Evolutionary conservation across 2,797 vertebrate genomes (phyloP).

Genomic region (Acanthis flammea): DNA sequence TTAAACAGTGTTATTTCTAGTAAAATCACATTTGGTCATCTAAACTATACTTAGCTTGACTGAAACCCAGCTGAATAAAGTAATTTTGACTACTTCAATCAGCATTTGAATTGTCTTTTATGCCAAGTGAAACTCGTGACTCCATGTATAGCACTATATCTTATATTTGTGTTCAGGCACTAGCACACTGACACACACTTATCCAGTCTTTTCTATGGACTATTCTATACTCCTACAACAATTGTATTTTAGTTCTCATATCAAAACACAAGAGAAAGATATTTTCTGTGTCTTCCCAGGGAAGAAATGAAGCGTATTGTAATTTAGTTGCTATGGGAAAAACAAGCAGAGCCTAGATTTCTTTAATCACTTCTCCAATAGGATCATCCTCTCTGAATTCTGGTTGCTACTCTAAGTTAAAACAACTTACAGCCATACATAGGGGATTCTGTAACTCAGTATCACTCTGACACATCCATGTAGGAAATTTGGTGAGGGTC

Average conservation of each 20-base stretch:
- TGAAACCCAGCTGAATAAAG: background rate
- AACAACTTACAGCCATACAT: background rate
- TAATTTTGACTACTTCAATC: background rate
- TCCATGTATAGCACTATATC: background rate
- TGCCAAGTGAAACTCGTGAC: background rate
- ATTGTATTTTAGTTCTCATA: background rate
- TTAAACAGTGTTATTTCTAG: background rate
- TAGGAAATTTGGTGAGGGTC: background rate
- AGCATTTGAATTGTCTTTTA: background rate
- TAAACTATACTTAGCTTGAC: background rate
- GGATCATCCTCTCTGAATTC: background rate
- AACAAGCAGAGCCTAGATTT: background rate
- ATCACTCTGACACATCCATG: background rate
- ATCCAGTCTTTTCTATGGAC: background rate
- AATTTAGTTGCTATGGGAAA: background rate
- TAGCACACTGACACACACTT: background rate
- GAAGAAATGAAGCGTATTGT: background rate
- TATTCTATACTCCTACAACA: background rate
- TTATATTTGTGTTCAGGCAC: background rate
- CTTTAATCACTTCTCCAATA: background rate
- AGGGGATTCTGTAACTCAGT: background rate
- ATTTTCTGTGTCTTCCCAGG: background rate
- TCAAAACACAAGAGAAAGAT: background rate
- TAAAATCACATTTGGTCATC: background rate
- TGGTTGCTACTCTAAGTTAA: background rate